Percentiles rank a stretch among this genome's conserved stretches.
Conservation (phyloP, 2,113 vertebrate species). For the Mesitornis unicolor region DNA sequence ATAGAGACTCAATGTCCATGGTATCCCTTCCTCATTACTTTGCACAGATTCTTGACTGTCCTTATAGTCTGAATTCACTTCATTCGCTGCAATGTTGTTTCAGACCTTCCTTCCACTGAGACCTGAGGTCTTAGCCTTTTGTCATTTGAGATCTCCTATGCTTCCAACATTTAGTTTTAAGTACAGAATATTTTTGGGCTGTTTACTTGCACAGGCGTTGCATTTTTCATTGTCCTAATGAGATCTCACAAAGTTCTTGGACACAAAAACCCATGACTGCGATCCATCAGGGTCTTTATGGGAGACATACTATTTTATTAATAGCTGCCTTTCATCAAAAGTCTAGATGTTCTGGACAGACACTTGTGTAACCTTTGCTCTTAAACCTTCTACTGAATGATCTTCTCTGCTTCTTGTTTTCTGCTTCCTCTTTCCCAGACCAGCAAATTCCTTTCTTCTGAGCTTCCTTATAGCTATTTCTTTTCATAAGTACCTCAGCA, state of each 20-base stretch:
- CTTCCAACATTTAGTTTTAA: not conserved
- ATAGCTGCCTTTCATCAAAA: not conserved
- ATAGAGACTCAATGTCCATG: fast-evolving
- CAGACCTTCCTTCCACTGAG: not conserved
- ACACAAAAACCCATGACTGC: not conserved
- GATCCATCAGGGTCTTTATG: not conserved
- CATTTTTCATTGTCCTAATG: not conserved
- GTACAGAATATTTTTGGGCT: not conserved
- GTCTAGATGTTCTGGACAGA: not conserved
- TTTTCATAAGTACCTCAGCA: fast-evolving
- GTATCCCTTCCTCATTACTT: not conserved
- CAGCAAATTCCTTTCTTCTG: not conserved
- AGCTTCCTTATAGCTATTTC: not conserved
- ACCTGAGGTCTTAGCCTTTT: not conserved
- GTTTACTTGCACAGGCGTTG: not conserved
- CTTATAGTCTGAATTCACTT: not conserved
- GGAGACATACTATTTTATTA: not conserved
- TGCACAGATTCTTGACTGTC: not conserved
- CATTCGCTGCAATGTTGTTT: not conserved
- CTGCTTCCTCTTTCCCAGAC: not conserved
- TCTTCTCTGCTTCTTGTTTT: not conserved
- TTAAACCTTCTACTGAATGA: not conserved
- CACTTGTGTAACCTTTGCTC: not conserved
- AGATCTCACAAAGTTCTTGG: not conserved
- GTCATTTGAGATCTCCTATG: not conserved